Evolutionary conservation across 2,888 invertebrate genomes (phyloP).

Genomic region (Hypercompe scribonia): DNA sequence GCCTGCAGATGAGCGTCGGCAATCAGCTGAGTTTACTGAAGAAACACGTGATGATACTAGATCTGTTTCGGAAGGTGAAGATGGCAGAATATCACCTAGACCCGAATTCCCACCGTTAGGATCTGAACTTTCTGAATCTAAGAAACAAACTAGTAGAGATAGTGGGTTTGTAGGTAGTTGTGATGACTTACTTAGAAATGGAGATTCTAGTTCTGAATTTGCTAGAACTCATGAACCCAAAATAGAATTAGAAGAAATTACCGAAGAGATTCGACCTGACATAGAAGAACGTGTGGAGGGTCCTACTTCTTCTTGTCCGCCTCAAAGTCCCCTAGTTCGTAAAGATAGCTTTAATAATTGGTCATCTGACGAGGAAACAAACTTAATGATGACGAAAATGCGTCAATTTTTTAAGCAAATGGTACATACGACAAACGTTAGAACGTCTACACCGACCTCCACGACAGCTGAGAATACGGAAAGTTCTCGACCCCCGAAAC

Average conservation of each 20-base stretch:
- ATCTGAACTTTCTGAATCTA: constrained; percentile 87
- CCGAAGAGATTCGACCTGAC: constrained; percentile 87
- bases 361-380: constrained; percentile 97
- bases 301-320: constrained; percentile 84
- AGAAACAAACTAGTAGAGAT: constrained; percentile 94
- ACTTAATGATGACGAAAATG: constrained; percentile 98
- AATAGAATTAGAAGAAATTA: constrained; percentile 86
- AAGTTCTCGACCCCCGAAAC: constrained; percentile 89
- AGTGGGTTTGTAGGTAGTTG: constrained; percentile 96
- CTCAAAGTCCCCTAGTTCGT: constrained; percentile 88
- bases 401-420: constrained; percentile 96
- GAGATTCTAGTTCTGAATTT: constrained; percentile 84
- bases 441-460: constrained; percentile 85
- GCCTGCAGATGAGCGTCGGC: constrained; percentile 88
- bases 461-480: constrained; percentile 80
- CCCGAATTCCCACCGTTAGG: constrained; percentile 88
- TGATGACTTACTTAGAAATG: constrained; percentile 92
- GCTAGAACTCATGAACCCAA: constrained; percentile 84
- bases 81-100: constrained; percentile 89
- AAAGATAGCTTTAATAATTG: constrained; percentile 97
- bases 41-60: constrained; percentile 87
- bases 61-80: constrained; percentile 88
- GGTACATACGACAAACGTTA: constrained; percentile 89
- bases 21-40: constrained; percentile 88
- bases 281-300: constrained; percentile 80